Base-by-base conservation (phyloP, 2,113 vertebrate species). In the Psephotus haematonotus region DNA sequence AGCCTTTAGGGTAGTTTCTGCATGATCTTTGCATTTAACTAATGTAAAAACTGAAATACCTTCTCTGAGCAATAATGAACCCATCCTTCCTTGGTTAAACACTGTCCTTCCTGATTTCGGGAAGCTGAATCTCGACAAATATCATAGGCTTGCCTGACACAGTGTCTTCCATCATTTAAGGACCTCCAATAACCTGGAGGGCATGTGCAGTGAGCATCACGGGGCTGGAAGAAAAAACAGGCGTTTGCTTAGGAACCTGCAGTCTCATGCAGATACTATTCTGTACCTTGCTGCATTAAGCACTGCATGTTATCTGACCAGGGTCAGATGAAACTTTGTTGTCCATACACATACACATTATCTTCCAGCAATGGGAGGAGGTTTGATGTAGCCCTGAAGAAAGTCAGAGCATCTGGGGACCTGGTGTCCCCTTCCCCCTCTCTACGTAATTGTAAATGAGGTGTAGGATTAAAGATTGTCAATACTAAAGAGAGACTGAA, bases 81-180 rank as follows among this genome's bases (percentile, higher is more conserved):
- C 99, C 99, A 99, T 57, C 98, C 98, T 25, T 94, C 91, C 84
- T 77, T 93, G 91, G 96, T 98, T 82, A 99, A 72, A 91, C 99
- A 99, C 20, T 97, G 90, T 62, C 99, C 99, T 14, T 99, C 97
- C 83, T 99, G 98, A 53, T 98, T 98, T 1, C 98, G 95, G 33
- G 97, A 90, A 81, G 97, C 91, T 35, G 98, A 96, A 0, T 98
- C 97, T 67, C 97, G 91, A 93, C 99, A 99, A 29, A 96, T 95
- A 18, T 98, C 94, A 16, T 98, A 98, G 8, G 97, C 64, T 57
- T 84, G 90, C 22, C 87, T 97, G 46, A 96, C 91, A 68, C 99
- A 99, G 25, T 63, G 44, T 5, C 88, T 91, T 25, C 94, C 79
- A 8, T 97, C 95, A 4, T 97, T 93, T 15, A 19, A 53, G 6